phyloP scores from a whole-genome alignment of 2,113 vertebrate species.

The Toxotes chatareus region DNA sequence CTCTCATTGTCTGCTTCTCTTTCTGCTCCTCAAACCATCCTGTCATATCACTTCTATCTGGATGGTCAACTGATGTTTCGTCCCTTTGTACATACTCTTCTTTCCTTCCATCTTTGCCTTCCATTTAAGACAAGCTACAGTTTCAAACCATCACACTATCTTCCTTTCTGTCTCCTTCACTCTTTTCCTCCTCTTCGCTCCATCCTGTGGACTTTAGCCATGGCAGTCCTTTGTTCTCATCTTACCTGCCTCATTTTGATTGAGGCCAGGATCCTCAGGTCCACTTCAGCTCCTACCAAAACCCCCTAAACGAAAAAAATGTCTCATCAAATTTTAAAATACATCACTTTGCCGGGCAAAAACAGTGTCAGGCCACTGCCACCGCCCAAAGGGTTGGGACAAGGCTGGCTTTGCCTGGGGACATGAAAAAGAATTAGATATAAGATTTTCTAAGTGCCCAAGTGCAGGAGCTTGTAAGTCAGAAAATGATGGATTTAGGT shows the following conservation, averaged over 20 bases:
- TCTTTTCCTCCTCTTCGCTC: background rate
- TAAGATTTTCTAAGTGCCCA: background rate
- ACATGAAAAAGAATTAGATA: constrained; percentile 20
- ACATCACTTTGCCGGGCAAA: constrained; percentile 15
- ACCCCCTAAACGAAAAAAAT: constrained; percentile 1
- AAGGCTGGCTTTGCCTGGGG: background rate
- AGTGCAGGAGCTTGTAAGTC: constrained; percentile 10
- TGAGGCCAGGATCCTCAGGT: constrained; percentile 37
- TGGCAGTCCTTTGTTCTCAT: background rate
- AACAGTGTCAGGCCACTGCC: constrained; percentile 3
- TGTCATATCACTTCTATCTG: background rate
- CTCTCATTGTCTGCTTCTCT: background rate
- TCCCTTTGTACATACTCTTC: too few species aligned
- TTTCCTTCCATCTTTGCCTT: background rate
- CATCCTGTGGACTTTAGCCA: background rate
- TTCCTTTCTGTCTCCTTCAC: background rate
- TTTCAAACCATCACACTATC: too few species aligned
- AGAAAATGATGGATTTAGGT: constrained; percentile 33
- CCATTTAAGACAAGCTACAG: background rate
- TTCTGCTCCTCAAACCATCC: background rate
- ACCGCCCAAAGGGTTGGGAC: constrained; percentile 3
- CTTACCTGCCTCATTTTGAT: constrained; percentile 30
- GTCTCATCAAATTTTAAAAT: constrained; percentile 48
- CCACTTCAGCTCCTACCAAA: background rate
- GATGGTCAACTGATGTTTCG: background rate